A percentile compares a stretch with the other conserved stretches of the same genome.
Conservation (phyloP, 2,113 vertebrate species). For the Anser brachyrhynchus region DNA sequence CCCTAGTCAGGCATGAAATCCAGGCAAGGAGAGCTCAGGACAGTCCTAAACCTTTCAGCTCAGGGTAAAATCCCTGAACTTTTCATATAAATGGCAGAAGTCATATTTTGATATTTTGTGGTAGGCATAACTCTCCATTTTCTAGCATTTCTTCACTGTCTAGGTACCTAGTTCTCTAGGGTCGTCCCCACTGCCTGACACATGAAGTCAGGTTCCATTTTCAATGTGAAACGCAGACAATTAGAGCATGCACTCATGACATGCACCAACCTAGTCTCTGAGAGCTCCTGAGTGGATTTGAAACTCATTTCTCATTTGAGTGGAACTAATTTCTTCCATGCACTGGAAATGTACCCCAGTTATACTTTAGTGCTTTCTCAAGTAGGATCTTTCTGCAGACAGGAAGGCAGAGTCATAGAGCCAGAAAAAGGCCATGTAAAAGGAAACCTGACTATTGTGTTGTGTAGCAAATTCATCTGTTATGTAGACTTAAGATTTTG, state of each 20-base stretch:
- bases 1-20: fast-evolving
- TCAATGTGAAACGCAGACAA: background rate
- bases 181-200: background rate
- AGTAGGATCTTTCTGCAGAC: background rate
- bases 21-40: background rate
- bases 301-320: background rate
- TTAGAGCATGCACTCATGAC: background rate
- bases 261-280: background rate
- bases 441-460: background rate
- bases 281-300: background rate
- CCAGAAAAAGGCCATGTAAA: background rate
- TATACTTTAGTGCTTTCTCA: background rate
- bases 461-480: background rate
- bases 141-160: background rate
- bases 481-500: background rate
- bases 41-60: background rate
- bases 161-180: background rate
- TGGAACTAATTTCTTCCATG: background rate
- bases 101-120: background rate
- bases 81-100: background rate
- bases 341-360: background rate
- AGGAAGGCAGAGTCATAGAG: background rate
- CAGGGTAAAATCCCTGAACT: background rate
- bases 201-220: background rate
- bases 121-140: background rate